These are phyloP conservation scores for Nycticebus coucang DNA, from an alignment of 2,113 vertebrate genomes.

Conservation along the genomic window DNA sequence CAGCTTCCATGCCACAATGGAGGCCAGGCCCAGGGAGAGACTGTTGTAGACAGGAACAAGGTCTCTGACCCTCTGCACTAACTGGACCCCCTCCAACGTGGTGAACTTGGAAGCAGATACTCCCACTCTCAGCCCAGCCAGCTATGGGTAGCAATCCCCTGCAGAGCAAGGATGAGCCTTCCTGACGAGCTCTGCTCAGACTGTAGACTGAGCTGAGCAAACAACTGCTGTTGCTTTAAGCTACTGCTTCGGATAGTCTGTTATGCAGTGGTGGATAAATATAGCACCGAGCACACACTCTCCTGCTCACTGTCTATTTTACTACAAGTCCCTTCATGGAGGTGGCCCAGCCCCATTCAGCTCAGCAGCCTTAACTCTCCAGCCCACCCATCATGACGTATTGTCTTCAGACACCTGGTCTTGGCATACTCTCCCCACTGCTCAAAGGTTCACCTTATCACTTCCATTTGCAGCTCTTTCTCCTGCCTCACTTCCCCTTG, in stretches of 20 bases:
- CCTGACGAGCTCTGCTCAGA: background rate
- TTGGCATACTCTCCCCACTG: background rate
- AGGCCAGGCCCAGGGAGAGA: background rate
- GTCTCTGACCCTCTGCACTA: background rate
- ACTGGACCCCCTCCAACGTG: background rate
- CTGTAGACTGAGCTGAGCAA: background rate
- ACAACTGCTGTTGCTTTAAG: background rate
- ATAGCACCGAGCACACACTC: background rate
- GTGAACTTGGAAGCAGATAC: background rate
- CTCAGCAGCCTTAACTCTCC: no score
- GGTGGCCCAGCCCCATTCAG: background rate
- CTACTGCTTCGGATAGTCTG: background rate
- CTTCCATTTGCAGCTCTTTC: background rate
- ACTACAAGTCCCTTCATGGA: accelerated
- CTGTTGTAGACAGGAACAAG: background rate
- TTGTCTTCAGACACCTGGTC: background rate
- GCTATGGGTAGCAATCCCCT: background rate
- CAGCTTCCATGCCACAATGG: accelerated
- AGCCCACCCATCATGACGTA: no score
- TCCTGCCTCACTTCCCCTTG: background rate
- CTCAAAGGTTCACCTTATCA: background rate
- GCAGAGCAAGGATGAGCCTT: background rate
- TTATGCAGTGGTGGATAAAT: background rate
- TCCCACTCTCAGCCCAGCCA: no score
- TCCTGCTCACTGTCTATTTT: background rate